These are phyloP conservation scores for Hylia prasina DNA, from an alignment of 2,113 vertebrate genomes.

Conservation along the genomic window DNA sequence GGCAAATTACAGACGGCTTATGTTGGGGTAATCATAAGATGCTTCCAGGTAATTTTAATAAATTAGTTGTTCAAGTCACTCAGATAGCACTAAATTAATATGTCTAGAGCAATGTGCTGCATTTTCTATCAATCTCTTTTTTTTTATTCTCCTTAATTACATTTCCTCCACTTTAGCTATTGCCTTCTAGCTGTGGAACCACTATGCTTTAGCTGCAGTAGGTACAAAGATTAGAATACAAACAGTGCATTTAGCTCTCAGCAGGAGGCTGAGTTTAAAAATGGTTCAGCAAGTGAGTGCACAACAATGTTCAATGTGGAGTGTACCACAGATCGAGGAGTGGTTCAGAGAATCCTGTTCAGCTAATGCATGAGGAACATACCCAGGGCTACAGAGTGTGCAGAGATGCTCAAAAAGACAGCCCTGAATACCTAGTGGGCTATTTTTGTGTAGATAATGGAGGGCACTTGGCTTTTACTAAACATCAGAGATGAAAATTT, in stretches of 20 bases:
- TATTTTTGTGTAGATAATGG: constrained; percentile 17
- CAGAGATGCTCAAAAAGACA: background rate
- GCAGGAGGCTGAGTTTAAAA: constrained; percentile 24
- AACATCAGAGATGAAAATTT: background rate
- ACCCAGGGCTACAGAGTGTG: background rate
- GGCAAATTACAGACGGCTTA: constrained; percentile 52
- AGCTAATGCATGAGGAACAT: background rate
- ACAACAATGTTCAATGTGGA: constrained; percentile 8
- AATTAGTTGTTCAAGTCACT: constrained; percentile 43
- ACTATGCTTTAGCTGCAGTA: constrained; percentile 28
- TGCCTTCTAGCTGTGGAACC: constrained; percentile 30
- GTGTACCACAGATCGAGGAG: background rate
- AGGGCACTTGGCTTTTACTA: constrained; percentile 30
- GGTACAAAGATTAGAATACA: constrained; percentile 36
- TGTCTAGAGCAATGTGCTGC: constrained; percentile 34
- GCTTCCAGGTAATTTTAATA: constrained; percentile 60
- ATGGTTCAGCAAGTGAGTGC: constrained; percentile 1
- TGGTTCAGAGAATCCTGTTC: background rate
- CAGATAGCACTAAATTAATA: constrained; percentile 53
- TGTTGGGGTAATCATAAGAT: constrained; percentile 51
- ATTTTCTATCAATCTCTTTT: constrained; percentile 57
- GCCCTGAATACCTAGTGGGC: background rate
- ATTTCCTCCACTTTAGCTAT: constrained; percentile 37
- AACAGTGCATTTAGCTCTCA: constrained; percentile 35
- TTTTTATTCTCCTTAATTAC: constrained; percentile 49